Base-by-base conservation (phyloP, 2,888 invertebrate genomes). In the Tenthredo livida region DNA sequence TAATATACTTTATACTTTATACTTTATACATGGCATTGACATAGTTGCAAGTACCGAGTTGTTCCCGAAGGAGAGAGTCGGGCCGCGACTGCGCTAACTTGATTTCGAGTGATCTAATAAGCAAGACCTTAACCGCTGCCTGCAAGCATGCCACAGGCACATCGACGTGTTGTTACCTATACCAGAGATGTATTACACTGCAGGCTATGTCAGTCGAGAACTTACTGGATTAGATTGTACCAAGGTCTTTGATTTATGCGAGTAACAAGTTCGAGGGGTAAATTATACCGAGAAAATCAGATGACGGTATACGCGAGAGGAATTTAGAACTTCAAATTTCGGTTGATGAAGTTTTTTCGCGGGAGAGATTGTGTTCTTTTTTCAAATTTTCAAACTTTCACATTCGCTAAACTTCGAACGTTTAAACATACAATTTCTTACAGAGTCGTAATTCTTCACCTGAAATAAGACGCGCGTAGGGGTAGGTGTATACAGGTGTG, bases 21-120 rank as follows among this genome's bases (percentile, higher is more conserved):
- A 15, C 47, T 21, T 25, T 50, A 40, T 25, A 33, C 7, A 50
- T 77, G 50, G 50, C 77, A 77, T 77, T 77, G 77, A 50, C 77
- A 77, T 50, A 50, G 77, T 77, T 77, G 54, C 54, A 47, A 33
- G 77, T 17, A 67, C 67, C 33, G 29, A 9, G 77, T 29, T 50
- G 29, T 54, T 77, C 54, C 77, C 54, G 9, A 67, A 25, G 67
- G 67, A 67, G 77, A 25, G 47, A 50, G 9, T 9, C 9, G 29
- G 12, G n/a, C 40, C 47, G 10, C 77, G 33, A n/a, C 77, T 47
- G n/a, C 15, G 58, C 61, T 80, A 80, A 80, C 80, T 80, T 25
- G 80, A 80, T 80, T 61, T 15, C 40, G 40, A 80, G 37, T 80
- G 80, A 80, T 80, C 80, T 50, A 80, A 80, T 80, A 80, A 80